Evolutionary conservation across 1,140 invertebrate genomes (phyloP).

Genomic region (Octopus sinensis): DNA sequence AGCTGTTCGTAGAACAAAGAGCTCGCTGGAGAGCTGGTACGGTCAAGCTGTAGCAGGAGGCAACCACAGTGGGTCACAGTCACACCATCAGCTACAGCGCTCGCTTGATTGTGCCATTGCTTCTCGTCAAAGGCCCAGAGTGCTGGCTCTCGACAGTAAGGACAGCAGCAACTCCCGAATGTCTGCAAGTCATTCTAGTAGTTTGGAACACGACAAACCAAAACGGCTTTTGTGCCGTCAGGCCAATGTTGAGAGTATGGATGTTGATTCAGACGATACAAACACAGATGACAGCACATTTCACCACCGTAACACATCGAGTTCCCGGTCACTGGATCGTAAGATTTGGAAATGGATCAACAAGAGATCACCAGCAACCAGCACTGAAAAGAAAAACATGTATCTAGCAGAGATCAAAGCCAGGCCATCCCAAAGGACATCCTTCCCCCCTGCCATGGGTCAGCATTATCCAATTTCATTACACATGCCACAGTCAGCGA

Average conservation of each 20-base stretch:
- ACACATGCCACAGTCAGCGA: slow-evolving; percentile 24
- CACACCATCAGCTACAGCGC: slow-evolving; percentile 2
- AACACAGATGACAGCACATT: slow-evolving; percentile 8
- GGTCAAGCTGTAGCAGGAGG: not conserved
- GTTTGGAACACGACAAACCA: slow-evolving; percentile 2
- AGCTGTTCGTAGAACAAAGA: slow-evolving; percentile 45
- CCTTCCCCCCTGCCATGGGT: not conserved
- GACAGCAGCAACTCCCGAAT: not conserved
- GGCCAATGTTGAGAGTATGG: not conserved
- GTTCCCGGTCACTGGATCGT: slow-evolving; percentile 18
- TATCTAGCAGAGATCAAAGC: not conserved
- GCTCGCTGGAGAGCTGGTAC: slow-evolving; percentile 43
- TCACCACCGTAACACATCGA: slow-evolving; percentile 17
- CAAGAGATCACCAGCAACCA: slow-evolving; percentile 1
- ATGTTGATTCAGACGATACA: not conserved
- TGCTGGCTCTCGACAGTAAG: not conserved
- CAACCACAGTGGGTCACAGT: not conserved
- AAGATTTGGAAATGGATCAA: slow-evolving; percentile 14
- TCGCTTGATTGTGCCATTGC: not conserved
- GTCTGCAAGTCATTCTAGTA: not conserved
- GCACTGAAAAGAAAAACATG: not conserved
- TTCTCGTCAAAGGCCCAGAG: not conserved
- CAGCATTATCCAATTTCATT: slow-evolving; percentile 10
- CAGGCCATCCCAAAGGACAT: slow-evolving; percentile 13
- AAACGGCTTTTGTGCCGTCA: not conserved